Percentiles rank a stretch among this genome's conserved stretches.
Conservation (phyloP, 2,888 invertebrate species). For the Parnassius orleans region DNA sequence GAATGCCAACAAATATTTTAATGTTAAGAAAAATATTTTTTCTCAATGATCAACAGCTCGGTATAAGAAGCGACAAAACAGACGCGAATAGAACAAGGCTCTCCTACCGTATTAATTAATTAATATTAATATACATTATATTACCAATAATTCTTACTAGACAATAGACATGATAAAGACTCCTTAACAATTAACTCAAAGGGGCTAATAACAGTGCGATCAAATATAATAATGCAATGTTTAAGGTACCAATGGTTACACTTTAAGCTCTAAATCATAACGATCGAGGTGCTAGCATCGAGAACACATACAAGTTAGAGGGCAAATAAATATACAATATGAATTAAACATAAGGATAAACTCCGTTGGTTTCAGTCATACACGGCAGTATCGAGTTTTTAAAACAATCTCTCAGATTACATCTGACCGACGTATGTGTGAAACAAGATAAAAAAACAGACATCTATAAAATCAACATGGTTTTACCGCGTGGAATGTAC, state of each 20-base stretch:
- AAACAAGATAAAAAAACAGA: constrained; percentile 27
- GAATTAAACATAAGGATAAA: constrained; percentile 29
- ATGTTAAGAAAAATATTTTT: constrained; percentile 46
- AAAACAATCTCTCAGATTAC: constrained; percentile 65
- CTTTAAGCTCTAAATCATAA: constrained; percentile 69
- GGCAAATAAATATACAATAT: constrained; percentile 25
- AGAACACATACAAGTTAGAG: constrained; percentile 29
- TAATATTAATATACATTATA: constrained; percentile 66
- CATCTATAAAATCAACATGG: constrained; percentile 65
- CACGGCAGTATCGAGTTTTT: constrained; percentile 53
- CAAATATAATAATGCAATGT: constrained; percentile 69
- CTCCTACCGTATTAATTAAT: constrained; percentile 65
- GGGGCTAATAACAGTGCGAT: constrained; percentile 77
- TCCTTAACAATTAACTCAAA: constrained; percentile 78
- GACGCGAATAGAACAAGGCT: constrained; percentile 72
- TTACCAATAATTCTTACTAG: constrained; percentile 72
- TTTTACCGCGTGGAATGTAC: constrained; percentile 77
- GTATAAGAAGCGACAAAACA: constrained; percentile 69
- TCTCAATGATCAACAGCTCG: constrained; percentile 56
- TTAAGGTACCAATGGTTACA: constrained; percentile 68
- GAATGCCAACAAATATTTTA: constrained; percentile 57
- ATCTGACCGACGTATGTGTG: constrained; percentile 54
- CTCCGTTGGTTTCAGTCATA: constrained; percentile 26
- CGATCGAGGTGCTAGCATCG: constrained; percentile 48
- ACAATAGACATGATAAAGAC: constrained; percentile 78